Base-by-base conservation (phyloP, 2,888 invertebrate genomes). In the Emmelina monodactyla region DNA sequence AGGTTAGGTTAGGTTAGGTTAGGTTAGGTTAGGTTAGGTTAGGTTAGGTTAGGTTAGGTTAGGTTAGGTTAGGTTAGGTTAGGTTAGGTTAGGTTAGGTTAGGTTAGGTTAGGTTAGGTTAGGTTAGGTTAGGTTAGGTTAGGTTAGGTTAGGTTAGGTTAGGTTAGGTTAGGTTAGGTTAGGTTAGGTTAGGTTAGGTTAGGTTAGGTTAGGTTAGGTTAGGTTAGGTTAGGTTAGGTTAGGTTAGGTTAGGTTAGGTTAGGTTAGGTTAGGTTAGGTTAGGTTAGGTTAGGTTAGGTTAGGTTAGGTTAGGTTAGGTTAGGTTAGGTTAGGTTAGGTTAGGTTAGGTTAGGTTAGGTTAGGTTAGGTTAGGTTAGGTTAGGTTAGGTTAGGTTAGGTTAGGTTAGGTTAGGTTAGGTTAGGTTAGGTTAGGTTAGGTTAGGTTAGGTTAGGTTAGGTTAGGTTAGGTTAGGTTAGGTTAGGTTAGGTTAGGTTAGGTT, bases 71-170 rank as follows among this genome's bases (percentile, higher is more conserved):
- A 38, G 41, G 41, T 41, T 41, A 37, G 38, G 41, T 41, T 41
- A 39, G 41, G 41, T 41, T 41, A 37, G 39, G 41, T 41, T 41
- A 39, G 41, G 41, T 41, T 41, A 37, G 39, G 41, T 41, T 41
- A 39, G 41, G 41, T 41, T 41, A 35, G 39, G 39, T 43, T 41
- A 36, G 39, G 40, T 43, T 43, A 36, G 39, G 40, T 40, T 43
- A 37, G 39, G 40, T 43, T 40, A 37, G 40, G 40, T 43, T 40
- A 37, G 40, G 43, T 43, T 41, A 33, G 40, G 40, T 42, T 42
- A 37, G 40, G 42, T 42, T 42, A 38, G 40, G 42, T 35, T 35
- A 35, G 35, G 35, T 35, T 35, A 35, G 35, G 35, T 35, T 35
- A 35, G 35, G 35, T 35, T 35, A 35, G 35, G 35, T 35, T 35